These are phyloP conservation scores for Amitus sp. DNA, from an alignment of 2,888 invertebrate genomes.

Conservation along the genomic window DNA sequence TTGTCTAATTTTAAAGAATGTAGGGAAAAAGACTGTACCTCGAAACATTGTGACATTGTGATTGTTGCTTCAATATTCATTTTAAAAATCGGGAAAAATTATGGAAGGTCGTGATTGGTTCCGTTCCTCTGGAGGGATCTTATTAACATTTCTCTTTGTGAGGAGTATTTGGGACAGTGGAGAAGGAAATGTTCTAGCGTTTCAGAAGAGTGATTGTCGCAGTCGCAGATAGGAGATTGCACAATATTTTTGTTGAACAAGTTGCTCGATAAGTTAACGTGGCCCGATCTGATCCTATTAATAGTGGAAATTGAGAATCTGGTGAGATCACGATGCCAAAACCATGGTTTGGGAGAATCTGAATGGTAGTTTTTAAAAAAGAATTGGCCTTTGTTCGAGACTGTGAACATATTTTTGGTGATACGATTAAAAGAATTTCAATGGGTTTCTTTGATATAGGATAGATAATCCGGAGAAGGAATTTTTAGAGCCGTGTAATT, in stretches of 20 bases:
- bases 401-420: not conserved
- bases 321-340: not conserved
- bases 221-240: not conserved
- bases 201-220: not conserved
- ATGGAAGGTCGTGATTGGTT: too few species aligned
- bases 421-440: not conserved
- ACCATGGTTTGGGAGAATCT: not conserved
- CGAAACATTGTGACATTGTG: too few species aligned
- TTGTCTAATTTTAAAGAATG: too few species aligned
- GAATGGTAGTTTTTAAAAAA: not conserved
- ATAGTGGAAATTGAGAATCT: not conserved
- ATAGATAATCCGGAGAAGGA: not conserved
- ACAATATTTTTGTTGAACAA: not conserved
- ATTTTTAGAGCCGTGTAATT: not conserved
- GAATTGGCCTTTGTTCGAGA: not conserved
- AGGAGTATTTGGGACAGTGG: not conserved
- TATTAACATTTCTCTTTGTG: not conserved
- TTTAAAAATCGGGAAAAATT: too few species aligned
- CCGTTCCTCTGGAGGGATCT: not conserved
- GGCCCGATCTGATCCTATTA: not conserved
- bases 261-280: not conserved
- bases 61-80: too few species aligned
- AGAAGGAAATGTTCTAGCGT: not conserved
- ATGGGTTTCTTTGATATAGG: not conserved
- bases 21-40: too few species aligned